Conservation (phyloP, 2,797 vertebrate species). For the Phrynocephalus forsythii region DNA sequence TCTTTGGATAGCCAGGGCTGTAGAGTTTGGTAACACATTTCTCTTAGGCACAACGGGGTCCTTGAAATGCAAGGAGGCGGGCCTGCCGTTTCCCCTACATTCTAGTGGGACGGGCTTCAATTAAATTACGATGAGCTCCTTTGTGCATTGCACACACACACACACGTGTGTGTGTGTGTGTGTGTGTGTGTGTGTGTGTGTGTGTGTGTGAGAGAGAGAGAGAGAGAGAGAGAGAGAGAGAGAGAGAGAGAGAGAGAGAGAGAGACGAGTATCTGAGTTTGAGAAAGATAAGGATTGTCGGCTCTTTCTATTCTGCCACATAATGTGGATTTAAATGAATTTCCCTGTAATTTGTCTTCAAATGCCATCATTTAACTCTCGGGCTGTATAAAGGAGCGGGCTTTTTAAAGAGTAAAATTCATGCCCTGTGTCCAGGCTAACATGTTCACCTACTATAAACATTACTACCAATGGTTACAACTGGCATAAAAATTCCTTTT, state of each 20-base stretch:
- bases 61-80: neutral
- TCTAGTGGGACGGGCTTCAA: neutral
- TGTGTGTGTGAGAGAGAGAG: too few relatives aligned
- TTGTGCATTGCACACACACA: conserved; percentile 16
- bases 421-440: conserved; percentile 76
- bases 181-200: too few relatives aligned
- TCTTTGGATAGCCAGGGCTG: neutral
- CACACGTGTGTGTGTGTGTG: too few relatives aligned
- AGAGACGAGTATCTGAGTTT: conserved; percentile 63
- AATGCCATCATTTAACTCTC: conserved; percentile 76
- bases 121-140: neutral
- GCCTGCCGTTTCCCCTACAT: neutral
- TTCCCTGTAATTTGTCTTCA: conserved; percentile 77
- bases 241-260: conserved; percentile 23
- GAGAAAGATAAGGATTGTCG: conserved; percentile 65
- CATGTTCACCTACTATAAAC: conserved; percentile 78
- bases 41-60: too few relatives aligned
- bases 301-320: conserved; percentile 73
- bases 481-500: conserved; percentile 77
- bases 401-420: conserved; percentile 77
- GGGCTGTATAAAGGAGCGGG: conserved; percentile 73
- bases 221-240: too few relatives aligned
- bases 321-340: conserved; percentile 77
- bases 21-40: neutral
- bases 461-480: conserved; percentile 77